Conservation (phyloP, 1,140 invertebrate genomes). For the Brachionus calyciflorus region DNA sequence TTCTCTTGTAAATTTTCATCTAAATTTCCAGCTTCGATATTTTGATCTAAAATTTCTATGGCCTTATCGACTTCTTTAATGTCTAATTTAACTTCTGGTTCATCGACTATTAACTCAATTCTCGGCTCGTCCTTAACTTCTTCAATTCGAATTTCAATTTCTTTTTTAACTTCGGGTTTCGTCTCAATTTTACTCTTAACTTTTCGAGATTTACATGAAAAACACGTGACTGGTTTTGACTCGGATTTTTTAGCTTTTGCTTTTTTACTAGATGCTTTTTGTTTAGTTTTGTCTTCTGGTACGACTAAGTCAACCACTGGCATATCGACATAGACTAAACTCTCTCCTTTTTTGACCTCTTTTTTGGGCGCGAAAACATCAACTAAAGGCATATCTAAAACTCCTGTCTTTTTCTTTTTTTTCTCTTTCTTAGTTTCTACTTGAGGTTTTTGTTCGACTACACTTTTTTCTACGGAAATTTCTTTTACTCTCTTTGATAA, state of each 20-base stretch:
- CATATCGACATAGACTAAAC: constrained; percentile 1
- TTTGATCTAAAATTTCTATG: background rate
- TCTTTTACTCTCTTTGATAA: background rate
- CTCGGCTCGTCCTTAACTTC: background rate
- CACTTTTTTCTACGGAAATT: background rate
- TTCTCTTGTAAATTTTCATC: background rate
- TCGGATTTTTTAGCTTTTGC: background rate
- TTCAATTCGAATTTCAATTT: background rate
- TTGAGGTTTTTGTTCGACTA: background rate
- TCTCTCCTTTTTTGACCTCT: constrained; percentile 8
- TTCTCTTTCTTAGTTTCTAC: too few species aligned
- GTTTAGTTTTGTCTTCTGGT: background rate
- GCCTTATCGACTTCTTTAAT: background rate
- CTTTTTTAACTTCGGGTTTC: background rate
- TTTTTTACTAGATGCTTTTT: background rate
- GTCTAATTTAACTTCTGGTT: background rate
- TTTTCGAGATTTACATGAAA: background rate
- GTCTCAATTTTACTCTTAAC: background rate
- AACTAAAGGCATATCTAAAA: background rate
- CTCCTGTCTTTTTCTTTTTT: background rate
- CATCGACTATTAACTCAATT: background rate
- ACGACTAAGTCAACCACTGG: background rate
- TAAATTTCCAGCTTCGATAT: background rate
- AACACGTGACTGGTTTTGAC: background rate
- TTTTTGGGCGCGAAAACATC: background rate